These are phyloP conservation scores for Anseranas semipalmata DNA, from an alignment of 2,113 vertebrate genomes.

Conservation along the genomic window DNA sequence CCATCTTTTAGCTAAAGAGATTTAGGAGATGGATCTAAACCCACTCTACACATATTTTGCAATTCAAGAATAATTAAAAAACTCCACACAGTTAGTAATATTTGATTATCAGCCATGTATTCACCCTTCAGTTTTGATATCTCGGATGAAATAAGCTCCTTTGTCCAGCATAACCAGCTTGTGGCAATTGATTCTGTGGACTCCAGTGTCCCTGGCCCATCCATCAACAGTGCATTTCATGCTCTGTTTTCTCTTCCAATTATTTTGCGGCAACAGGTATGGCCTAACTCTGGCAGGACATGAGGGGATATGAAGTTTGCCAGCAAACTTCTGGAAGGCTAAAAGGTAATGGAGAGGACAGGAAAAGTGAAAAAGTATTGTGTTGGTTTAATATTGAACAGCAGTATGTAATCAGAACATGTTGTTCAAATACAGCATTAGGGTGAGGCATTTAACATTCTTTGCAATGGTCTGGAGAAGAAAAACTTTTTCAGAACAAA, in stretches of 20 bases:
- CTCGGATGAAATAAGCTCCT: not conserved
- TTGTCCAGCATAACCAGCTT: not conserved
- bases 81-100: not conserved
- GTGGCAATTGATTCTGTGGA: not conserved
- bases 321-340: not conserved
- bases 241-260: not conserved
- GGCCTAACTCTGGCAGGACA: slow-evolving; percentile 5
- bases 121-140: not conserved
- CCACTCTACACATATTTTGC: not conserved
- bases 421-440: not conserved
- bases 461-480: not conserved
- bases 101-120: not conserved
- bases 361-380: not conserved
- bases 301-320: not conserved
- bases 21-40: not conserved
- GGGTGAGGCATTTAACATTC: not conserved
- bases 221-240: not conserved
- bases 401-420: not conserved
- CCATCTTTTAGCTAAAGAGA: not conserved
- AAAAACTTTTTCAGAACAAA: not conserved
- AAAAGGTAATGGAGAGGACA: slow-evolving; percentile 9
- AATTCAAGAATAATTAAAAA: not conserved
- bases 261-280: not conserved
- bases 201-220: too few species aligned
- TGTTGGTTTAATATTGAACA: slow-evolving; percentile 43